Percentiles rank a stretch among this genome's conserved stretches.
phyloP scores from a whole-genome alignment of 2,888 invertebrate genomes.

The Byasa hedistus region DNA sequence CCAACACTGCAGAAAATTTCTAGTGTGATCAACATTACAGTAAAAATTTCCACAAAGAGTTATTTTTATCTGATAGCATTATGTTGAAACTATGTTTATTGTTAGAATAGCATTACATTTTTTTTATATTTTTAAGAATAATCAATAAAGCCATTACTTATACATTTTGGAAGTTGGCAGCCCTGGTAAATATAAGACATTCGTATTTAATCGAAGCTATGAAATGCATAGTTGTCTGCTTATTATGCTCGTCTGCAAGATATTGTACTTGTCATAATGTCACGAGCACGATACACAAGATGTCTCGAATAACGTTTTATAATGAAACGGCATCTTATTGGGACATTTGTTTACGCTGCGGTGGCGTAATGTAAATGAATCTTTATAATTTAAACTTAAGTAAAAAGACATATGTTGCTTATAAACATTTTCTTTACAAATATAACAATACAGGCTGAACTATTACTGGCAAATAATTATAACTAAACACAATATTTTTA shows the following conservation, averaged over 20 bases:
- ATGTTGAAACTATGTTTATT: too few species aligned
- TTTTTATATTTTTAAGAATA: background rate
- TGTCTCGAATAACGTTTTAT: slow-evolving; percentile 26
- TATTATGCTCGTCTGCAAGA: slow-evolving; percentile 37
- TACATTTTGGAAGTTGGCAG: slow-evolving; percentile 3
- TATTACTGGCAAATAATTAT: background rate
- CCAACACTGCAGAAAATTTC: too few species aligned
- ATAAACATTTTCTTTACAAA: background rate
- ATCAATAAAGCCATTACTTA: background rate
- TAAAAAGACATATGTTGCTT: background rate
- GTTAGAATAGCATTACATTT: too few species aligned
- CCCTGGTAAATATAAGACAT: slow-evolving; percentile 12
- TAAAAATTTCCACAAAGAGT: too few species aligned
- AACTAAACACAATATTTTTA: too few species aligned
- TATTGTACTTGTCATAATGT: slow-evolving; percentile 43
- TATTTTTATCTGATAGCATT: too few species aligned
- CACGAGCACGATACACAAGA: slow-evolving; percentile 36
- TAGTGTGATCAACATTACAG: too few species aligned
- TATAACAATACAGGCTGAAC: background rate
- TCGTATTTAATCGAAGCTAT: slow-evolving; percentile 25
- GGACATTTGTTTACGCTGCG: background rate
- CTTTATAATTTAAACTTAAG: background rate
- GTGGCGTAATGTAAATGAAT: background rate
- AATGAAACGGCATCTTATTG: slow-evolving; percentile 10
- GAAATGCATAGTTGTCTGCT: slow-evolving; percentile 33